Evolutionary conservation across 2,797 vertebrate genomes (phyloP).

Genomic region (Limosa lapponica): DNA sequence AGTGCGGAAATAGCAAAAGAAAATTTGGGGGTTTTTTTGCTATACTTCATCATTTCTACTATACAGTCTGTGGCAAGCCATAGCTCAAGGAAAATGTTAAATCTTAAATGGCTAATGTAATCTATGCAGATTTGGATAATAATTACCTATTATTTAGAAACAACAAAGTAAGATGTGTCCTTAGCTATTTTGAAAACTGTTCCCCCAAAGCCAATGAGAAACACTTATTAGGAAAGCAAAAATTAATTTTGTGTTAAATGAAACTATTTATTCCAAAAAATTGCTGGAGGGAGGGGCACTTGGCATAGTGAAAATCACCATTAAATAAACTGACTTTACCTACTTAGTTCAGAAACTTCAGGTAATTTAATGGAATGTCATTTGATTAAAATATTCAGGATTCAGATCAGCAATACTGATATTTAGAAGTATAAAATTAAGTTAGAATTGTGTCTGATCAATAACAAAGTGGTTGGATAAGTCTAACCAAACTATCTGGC

Average conservation of each 20-base stretch:
- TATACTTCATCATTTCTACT: not conserved
- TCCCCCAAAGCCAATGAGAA: not conserved
- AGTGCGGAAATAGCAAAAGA: not conserved
- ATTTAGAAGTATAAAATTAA: not conserved
- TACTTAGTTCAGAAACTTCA: not conserved
- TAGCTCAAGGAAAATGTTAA: not conserved
- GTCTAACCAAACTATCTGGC: not conserved
- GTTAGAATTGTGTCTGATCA: not conserved
- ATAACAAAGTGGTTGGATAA: not conserved
- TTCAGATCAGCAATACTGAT: not conserved
- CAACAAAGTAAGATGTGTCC: not conserved
- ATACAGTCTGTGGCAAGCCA: not conserved
- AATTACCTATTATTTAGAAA: not conserved
- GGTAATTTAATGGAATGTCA: not conserved
- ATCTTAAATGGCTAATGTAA: not conserved
- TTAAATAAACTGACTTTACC: not conserved
- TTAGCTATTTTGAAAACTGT: not conserved
- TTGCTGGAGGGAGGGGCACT: rapidly evolving
- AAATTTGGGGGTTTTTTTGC: not conserved
- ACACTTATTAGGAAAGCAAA: not conserved
- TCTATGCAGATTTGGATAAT: not conserved
- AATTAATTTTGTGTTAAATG: not conserved
- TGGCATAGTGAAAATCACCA: rapidly evolving
- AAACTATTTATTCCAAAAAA: not conserved
- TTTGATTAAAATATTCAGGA: not conserved